Percentiles rank a stretch among this genome's conserved stretches.
Evolutionary conservation across 2,113 vertebrate genomes (phyloP).

Genomic region (Planiliza haematocheilus): DNA sequence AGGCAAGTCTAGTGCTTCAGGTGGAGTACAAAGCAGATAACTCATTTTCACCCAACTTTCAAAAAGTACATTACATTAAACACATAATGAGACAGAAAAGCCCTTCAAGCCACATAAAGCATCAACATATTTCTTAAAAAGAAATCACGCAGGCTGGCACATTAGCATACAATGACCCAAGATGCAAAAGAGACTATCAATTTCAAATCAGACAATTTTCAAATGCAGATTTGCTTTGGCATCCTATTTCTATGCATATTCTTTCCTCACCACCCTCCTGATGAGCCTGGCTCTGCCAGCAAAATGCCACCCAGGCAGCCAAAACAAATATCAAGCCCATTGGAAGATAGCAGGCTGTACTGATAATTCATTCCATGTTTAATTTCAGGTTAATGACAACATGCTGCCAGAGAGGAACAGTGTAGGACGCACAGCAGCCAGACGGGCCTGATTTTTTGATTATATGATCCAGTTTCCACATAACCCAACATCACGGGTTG

Average conservation of each 20-base stretch:
- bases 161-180: conserved; percentile 7
- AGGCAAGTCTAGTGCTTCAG: background rate
- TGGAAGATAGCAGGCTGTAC: background rate
- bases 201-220: conserved; percentile 10
- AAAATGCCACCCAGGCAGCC: background rate
- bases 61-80: conserved; percentile 28
- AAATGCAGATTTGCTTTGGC: conserved; percentile 1
- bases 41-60: background rate
- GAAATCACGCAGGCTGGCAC: background rate
- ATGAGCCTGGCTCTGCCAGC: conserved; percentile 7
- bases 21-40: background rate
- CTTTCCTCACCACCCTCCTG: background rate
- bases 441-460: background rate
- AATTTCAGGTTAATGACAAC: conserved; percentile 10
- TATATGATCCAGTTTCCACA: background rate
- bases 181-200: background rate
- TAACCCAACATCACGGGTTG: background rate
- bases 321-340: background rate
- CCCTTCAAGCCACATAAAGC: too few species aligned
- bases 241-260: background rate
- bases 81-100: conserved; percentile 9
- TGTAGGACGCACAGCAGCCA: background rate
- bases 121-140: background rate
- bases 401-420: conserved; percentile 1
- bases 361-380: background rate